Evolutionary conservation across 2,113 vertebrate species (phyloP).

Genomic region (Vireo altiloquus): DNA sequence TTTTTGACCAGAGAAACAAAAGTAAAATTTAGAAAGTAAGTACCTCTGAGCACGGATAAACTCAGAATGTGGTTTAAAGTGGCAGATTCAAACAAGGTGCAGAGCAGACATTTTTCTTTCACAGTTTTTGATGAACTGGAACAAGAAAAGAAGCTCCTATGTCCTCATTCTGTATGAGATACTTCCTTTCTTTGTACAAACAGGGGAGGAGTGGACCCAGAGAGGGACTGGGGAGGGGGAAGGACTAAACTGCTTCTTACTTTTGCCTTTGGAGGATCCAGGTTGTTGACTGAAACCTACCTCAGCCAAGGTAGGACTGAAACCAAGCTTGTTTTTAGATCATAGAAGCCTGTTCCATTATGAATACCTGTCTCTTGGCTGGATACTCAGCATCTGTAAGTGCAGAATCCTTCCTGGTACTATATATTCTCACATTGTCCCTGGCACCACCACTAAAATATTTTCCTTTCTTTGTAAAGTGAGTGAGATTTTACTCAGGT

Average conservation of each 20-base stretch:
- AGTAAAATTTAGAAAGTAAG: neutral
- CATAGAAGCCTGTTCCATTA: neutral
- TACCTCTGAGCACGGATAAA: neutral
- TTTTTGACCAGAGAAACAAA: neutral
- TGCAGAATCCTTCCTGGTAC: neutral
- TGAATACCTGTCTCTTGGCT: neutral
- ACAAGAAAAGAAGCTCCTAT: neutral
- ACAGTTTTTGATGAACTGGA: neutral
- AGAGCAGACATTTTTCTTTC: neutral
- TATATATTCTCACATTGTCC: fast-evolving
- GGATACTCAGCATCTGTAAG: neutral
- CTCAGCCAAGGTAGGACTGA: too few relatives aligned
- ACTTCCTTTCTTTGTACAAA: neutral
- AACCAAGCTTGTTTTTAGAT: neutral
- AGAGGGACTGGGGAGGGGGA: neutral
- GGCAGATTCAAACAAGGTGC: neutral
- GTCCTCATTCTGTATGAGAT: neutral
- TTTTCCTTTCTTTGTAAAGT: neutral
- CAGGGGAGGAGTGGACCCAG: neutral
- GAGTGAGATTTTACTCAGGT: neutral
- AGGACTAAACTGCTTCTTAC: neutral
- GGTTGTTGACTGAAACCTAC: neutral
- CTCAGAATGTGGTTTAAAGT: neutral
- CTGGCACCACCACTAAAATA: neutral
- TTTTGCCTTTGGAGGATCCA: neutral